Conservation (phyloP, 2,113 vertebrate genomes). For the Vombatus ursinus region DNA sequence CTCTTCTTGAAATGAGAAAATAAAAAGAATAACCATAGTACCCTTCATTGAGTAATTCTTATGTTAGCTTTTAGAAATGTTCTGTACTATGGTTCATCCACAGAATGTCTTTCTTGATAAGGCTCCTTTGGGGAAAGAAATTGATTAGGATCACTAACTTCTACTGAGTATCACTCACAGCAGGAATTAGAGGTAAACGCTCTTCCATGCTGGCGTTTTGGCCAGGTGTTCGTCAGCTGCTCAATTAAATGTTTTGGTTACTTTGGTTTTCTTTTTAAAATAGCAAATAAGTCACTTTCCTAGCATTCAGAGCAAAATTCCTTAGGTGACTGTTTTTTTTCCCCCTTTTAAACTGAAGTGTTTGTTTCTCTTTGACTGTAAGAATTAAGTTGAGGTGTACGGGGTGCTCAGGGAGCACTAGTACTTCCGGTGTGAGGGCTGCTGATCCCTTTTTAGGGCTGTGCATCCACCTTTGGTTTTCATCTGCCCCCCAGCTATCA, state of each 20-base stretch:
- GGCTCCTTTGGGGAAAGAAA: not conserved
- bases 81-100: not conserved
- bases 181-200: not conserved
- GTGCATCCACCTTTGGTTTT: too few species aligned
- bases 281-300: not conserved
- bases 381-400: too few species aligned
- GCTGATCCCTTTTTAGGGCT: too few species aligned
- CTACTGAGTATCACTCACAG: not conserved
- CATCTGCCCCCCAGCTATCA: too few species aligned
- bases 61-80: not conserved
- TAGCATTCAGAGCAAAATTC: not conserved
- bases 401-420: too few species aligned
- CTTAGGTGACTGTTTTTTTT: not conserved
- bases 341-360: not conserved
- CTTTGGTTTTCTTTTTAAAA: not conserved
- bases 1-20: not conserved
- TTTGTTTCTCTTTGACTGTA: not conserved
- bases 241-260: not conserved
- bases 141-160: not conserved
- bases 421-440: too few species aligned
- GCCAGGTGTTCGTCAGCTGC: not conserved
- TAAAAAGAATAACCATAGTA: not conserved
- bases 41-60: not conserved
- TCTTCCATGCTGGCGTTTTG: not conserved
- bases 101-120: not conserved